These are phyloP conservation scores for Ctenicera cuprea DNA, from an alignment of 2,888 invertebrate genomes.

Conservation along the genomic window DNA sequence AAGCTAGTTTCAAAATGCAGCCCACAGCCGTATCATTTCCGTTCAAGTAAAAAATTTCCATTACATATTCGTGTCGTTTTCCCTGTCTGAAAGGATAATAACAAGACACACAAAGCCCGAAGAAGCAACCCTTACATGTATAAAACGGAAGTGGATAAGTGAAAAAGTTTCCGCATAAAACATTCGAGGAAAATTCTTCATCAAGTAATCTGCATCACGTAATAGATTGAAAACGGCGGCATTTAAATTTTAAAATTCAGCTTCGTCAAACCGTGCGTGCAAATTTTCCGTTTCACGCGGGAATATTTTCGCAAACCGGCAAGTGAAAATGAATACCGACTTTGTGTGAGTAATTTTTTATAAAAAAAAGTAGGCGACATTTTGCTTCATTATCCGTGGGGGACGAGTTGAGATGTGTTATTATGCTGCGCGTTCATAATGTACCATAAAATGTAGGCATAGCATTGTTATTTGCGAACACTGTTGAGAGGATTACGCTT, in stretches of 20 bases:
- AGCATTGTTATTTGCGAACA: conserved; percentile 46
- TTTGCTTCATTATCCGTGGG: conserved; percentile 46
- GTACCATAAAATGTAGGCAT: conserved; percentile 48
- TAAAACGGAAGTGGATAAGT: conserved; percentile 40
- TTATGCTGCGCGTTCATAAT: conserved; percentile 44
- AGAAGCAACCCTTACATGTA: background rate
- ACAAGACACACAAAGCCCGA: conserved; percentile 25
- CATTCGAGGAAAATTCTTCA: conserved; percentile 35
- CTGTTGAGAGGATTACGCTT: conserved; percentile 41
- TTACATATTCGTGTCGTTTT: conserved; percentile 13
- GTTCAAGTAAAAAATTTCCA: conserved; percentile 4
- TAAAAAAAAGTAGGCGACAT: conserved; percentile 38
- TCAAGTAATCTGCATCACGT: conserved; percentile 41
- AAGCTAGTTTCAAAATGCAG: no score
- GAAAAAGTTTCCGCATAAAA: conserved; percentile 41
- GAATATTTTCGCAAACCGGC: conserved; percentile 5
- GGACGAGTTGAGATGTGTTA: conserved; percentile 39
- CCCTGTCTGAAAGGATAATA: conserved; percentile 7
- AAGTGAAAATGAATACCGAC: conserved; percentile 25
- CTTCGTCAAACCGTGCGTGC: conserved; percentile 40
- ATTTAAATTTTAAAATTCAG: conserved; percentile 45
- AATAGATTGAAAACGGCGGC: conserved; percentile 43
- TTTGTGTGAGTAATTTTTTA: conserved; percentile 39
- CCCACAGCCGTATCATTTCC: background rate
- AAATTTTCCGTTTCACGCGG: conserved; percentile 31